phyloP scores from a whole-genome alignment of 2,888 invertebrate genomes.

The Luffia ferchaultella region DNA sequence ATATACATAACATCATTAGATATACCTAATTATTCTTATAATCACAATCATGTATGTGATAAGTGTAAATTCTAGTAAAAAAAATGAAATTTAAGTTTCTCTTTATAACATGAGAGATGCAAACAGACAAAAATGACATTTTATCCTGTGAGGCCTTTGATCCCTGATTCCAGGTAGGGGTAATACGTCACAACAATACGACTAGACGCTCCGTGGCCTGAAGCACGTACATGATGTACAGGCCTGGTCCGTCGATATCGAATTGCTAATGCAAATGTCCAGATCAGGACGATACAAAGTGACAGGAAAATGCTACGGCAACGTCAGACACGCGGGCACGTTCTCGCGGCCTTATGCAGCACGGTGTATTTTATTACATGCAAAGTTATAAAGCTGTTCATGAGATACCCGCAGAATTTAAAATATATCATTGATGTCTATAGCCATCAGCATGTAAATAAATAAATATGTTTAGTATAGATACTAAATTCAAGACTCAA shows the following conservation, averaged over 20 bases:
- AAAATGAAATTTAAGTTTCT: too few species aligned
- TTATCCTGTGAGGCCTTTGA: not conserved
- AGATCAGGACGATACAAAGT: not conserved
- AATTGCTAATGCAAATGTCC: not conserved
- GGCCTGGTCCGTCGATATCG: not conserved
- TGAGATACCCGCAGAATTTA: too few species aligned
- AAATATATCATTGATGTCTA: too few species aligned
- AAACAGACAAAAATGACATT: not conserved
- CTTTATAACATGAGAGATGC: too few species aligned
- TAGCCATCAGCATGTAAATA: too few species aligned
- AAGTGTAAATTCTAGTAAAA: too few species aligned
- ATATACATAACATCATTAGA: too few species aligned
- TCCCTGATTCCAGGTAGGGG: not conserved
- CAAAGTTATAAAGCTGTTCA: too few species aligned
- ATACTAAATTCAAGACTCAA: too few species aligned
- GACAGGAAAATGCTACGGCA: not conserved
- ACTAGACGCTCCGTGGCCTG: not conserved
- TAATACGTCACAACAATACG: not conserved
- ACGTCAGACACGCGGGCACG: not conserved
- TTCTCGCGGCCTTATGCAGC: not conserved
- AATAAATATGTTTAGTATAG: too few species aligned
- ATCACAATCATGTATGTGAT: too few species aligned
- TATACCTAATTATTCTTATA: too few species aligned
- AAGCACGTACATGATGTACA: not conserved
- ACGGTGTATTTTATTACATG: not conserved